phyloP scores from a whole-genome alignment of 2,888 invertebrate genomes.

The Allacma fusca region DNA sequence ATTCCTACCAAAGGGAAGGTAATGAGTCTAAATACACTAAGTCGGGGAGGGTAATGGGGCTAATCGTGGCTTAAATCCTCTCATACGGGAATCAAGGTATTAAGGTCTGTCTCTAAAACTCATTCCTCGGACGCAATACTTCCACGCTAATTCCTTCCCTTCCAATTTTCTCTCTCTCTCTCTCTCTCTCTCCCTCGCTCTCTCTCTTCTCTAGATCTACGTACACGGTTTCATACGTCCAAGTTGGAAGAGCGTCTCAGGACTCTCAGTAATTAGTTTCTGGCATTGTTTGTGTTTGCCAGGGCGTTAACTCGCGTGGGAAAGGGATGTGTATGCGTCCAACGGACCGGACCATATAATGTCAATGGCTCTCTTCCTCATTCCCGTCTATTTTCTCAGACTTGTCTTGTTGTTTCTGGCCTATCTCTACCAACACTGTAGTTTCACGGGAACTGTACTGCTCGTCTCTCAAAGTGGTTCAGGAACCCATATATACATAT shows the following conservation, averaged over 20 bases:
- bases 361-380: slow-evolving; percentile 27
- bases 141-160: not conserved
- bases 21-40: not conserved
- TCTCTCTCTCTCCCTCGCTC: too few relatives aligned
- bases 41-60: not conserved
- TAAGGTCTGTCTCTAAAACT: not conserved
- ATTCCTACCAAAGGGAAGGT: not conserved
- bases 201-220: too few relatives aligned
- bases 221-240: too few relatives aligned
- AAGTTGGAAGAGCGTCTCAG: slow-evolving; percentile 13
- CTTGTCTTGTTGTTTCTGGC: not conserved
- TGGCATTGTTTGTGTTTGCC: slow-evolving; percentile 44
- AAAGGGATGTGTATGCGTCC: slow-evolving; percentile 27
- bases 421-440: too few relatives aligned
- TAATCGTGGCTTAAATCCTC: slow-evolving; percentile 16
- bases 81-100: slow-evolving; percentile 1
- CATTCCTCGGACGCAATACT: not conserved
- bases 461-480: too few relatives aligned
- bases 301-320: slow-evolving; percentile 48
- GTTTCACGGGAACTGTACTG: too few relatives aligned
- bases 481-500: too few relatives aligned
- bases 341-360: slow-evolving; percentile 35
- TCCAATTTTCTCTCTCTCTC: too few relatives aligned
- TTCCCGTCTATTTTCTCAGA: not conserved
- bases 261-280: slow-evolving; percentile 46